These are phyloP conservation scores for Heliconius nattereri DNA, from an alignment of 1,140 invertebrate species.

Conservation along the genomic window DNA sequence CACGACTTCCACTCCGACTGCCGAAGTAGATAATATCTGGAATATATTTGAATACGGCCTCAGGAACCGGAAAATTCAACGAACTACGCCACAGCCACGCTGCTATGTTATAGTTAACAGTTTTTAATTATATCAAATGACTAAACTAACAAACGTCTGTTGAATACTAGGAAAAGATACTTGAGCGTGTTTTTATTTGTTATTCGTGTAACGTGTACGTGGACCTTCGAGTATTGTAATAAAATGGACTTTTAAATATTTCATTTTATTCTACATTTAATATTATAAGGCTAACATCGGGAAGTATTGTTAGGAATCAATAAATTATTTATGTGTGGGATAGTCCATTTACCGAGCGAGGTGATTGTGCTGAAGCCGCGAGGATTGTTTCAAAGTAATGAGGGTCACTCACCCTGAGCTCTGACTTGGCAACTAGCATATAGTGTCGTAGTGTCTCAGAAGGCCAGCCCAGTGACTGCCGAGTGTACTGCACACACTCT, in stretches of 20 bases:
- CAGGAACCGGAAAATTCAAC: constrained; percentile 11
- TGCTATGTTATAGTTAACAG: neutral
- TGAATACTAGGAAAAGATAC: neutral
- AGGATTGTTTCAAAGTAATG: too few relatives aligned
- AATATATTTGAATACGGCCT: neutral
- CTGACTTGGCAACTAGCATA: neutral
- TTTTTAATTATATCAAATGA: neutral
- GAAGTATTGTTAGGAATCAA: too few relatives aligned
- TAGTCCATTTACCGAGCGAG: too few relatives aligned
- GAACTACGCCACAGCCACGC: neutral
- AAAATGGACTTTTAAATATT: too few relatives aligned
- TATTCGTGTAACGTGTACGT: neutral
- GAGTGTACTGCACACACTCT: too few relatives aligned
- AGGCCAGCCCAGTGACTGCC: too few relatives aligned
- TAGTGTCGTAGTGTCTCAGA: too few relatives aligned
- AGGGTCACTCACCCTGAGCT: too few relatives aligned
- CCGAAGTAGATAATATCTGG: neutral
- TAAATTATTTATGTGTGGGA: too few relatives aligned
- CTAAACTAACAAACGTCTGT: neutral
- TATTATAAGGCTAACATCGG: too few relatives aligned
- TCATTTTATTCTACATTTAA: too few relatives aligned
- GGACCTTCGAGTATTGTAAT: neutral
- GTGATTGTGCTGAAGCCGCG: too few relatives aligned
- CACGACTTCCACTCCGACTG: neutral
- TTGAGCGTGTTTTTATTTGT: neutral